Evolutionary conservation across 2,797 vertebrate species (phyloP).

Genomic region (Rhabdophis nuchalis): DNA sequence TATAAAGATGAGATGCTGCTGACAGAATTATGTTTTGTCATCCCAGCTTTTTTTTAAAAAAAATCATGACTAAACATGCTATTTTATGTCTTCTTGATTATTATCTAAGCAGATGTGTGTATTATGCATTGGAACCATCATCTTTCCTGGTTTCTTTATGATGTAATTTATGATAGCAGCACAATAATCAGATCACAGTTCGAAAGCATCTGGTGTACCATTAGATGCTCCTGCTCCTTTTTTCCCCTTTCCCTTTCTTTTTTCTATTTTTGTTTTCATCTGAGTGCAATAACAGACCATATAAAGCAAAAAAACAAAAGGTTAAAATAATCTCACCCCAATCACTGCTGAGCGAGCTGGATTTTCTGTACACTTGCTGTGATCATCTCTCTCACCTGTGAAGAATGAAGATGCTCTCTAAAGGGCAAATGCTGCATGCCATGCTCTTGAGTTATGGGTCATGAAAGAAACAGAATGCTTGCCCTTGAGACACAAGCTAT

Average conservation of each 20-base stretch:
- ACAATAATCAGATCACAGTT: slow-evolving; percentile 55
- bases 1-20: background rate
- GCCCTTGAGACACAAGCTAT: slow-evolving; percentile 67
- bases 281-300: slow-evolving; percentile 46
- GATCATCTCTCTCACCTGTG: slow-evolving; percentile 45
- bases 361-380: slow-evolving; percentile 1
- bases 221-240: slow-evolving; percentile 50
- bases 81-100: slow-evolving; percentile 30
- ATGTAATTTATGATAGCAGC: slow-evolving; percentile 56
- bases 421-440: slow-evolving; percentile 44
- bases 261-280: slow-evolving; percentile 28
- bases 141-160: slow-evolving; percentile 45
- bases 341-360: slow-evolving; percentile 56
- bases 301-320: slow-evolving; percentile 46
- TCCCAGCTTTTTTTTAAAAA: background rate
- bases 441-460: slow-evolving; percentile 65
- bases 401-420: slow-evolving; percentile 62
- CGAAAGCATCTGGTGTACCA: slow-evolving; percentile 60
- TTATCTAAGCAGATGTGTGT: slow-evolving; percentile 55
- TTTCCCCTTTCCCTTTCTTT: slow-evolving; percentile 2
- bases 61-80: background rate
- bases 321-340: slow-evolving; percentile 62
- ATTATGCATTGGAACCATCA: slow-evolving; percentile 60
- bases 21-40: background rate
- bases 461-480: slow-evolving; percentile 57